phyloP scores from a whole-genome alignment of 1,140 invertebrate species.

The Hyles euphorbiae region DNA sequence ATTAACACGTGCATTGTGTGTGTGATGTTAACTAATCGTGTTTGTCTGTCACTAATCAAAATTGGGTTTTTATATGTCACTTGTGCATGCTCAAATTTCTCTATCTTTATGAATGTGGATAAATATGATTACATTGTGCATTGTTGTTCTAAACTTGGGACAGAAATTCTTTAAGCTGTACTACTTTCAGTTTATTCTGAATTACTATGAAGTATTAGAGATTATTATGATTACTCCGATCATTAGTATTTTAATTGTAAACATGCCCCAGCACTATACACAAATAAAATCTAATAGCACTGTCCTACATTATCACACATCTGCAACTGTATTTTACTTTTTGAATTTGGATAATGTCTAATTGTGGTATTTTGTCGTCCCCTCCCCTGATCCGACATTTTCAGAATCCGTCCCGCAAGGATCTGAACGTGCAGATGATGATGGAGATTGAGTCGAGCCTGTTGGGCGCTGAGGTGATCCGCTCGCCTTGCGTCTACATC shows the following conservation, averaged over 20 bases:
- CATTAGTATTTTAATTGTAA: too few relatives aligned
- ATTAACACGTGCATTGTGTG: constrained; percentile 20
- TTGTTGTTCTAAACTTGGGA: too few relatives aligned
- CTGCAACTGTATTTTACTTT: not conserved
- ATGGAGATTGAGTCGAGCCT: constrained; percentile 93
- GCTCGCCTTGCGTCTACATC: constrained; percentile 87
- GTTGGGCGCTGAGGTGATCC: constrained; percentile 87
- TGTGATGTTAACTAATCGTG: constrained; percentile 20
- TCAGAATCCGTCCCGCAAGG: constrained; percentile 90
- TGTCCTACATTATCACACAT: too few relatives aligned
- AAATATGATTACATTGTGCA: too few relatives aligned
- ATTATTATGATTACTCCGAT: too few relatives aligned
- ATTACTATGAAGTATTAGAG: not conserved
- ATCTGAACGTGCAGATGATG: constrained; percentile 96
- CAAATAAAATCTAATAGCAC: too few relatives aligned
- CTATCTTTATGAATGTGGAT: not conserved
- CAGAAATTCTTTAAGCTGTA: not conserved
- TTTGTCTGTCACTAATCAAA: constrained; percentile 26
- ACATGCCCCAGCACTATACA: too few relatives aligned
- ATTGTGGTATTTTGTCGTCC: constrained; percentile 25
- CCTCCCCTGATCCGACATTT: constrained; percentile 40
- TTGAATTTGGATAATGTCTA: not conserved
- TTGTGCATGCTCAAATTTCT: not conserved
- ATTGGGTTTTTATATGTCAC: constrained; percentile 8
- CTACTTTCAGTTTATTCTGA: not conserved